Percentiles rank a stretch among this genome's conserved stretches.
phyloP scores from a whole-genome alignment of 2,888 invertebrate species.

The Leucophenga montana region DNA sequence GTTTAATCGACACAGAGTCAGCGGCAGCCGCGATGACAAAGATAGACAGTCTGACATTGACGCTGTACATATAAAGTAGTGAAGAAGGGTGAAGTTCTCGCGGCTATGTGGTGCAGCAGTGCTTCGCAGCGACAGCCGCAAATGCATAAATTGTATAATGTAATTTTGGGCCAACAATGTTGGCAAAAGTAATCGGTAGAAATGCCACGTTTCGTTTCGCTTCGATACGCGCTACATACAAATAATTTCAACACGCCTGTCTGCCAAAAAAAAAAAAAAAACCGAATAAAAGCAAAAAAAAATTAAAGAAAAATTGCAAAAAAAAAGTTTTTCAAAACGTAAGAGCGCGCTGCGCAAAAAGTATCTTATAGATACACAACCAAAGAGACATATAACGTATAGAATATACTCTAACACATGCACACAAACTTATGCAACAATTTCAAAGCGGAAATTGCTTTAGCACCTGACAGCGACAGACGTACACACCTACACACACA shows the following conservation, averaged over 20 bases:
- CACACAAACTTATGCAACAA: constrained; percentile 66
- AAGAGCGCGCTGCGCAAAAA: constrained; percentile 42
- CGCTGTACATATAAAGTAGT: background rate
- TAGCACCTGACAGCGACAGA: constrained; percentile 49
- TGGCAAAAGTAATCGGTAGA: background rate
- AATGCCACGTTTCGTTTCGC: constrained; percentile 38
- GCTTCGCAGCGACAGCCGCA: constrained; percentile 26
- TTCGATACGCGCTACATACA: constrained; percentile 23
- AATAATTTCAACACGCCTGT: constrained; percentile 52
- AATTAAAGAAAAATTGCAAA: constrained; percentile 10
- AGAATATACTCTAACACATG: constrained; percentile 35
- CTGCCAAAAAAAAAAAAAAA: constrained; percentile 38
- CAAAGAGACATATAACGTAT: constrained; percentile 30
- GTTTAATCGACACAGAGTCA: constrained; percentile 25
- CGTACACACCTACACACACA: constrained; percentile 31
- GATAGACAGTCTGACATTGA: too few species aligned
- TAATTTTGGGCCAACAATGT: constrained; percentile 51
- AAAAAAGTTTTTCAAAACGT: constrained; percentile 38
- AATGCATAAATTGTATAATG: constrained; percentile 65
- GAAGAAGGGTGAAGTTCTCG: background rate
- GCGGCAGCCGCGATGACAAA: background rate
- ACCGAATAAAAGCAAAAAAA: constrained; percentile 5
- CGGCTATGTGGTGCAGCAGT: constrained; percentile 11
- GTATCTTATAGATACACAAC: constrained; percentile 30
- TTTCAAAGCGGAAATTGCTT: constrained; percentile 67